Base-by-base conservation (phyloP, 2,797 vertebrate genomes). In the Crocodylus rhombifer region DNA sequence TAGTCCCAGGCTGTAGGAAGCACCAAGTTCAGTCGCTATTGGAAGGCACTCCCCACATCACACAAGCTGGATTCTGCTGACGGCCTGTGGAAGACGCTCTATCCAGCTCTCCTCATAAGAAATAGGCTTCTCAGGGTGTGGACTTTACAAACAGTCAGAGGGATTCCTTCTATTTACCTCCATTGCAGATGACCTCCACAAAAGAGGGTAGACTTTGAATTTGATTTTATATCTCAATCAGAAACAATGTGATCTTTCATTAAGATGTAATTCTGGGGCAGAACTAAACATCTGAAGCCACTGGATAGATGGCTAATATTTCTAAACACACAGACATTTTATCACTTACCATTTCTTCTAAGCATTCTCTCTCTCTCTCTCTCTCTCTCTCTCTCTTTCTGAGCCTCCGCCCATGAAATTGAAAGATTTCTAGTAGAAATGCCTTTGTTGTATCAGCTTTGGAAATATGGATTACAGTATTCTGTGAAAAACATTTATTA, bases 401-500 rank as follows among this genome's bases (percentile, higher is more conserved):
- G 88, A 97, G 94, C 95, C 97, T 97, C 97, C 94, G 82, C 96
- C 97, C 97, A 97, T 98, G 98, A 98, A 98, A 98, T 97, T 97
- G 98, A 97, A 98, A 98, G 97, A 97, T 98, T 98, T 97, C 97
- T 97, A 89, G 96, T 85, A 98, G 97, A 97, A 98, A 97, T 97
- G 96, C 97, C 97, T 98, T 97, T 97, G 97, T 98, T 98, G 97
- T 96, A 97, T 97, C 97, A 97, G 97, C 97, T 98, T 98, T 98
- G 97, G 97, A 98, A 98, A 98, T 98, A 98, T 97, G 94, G 98
- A 98, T 98, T 97, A 98, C 97, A 97, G 97, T 97, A 97, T 97
- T 97, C 97, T 97, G 97, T 97, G 97, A 98, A 98, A 98, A 98
- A 97, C 98, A 98, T 98, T 98, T 98, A 98, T 98, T 98, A 98